A percentile compares a stretch with the other conserved stretches of the same genome.
These are phyloP conservation scores for Calliopsis andreniformis DNA, from an alignment of 1,140 invertebrate species.

Conservation along the genomic window DNA sequence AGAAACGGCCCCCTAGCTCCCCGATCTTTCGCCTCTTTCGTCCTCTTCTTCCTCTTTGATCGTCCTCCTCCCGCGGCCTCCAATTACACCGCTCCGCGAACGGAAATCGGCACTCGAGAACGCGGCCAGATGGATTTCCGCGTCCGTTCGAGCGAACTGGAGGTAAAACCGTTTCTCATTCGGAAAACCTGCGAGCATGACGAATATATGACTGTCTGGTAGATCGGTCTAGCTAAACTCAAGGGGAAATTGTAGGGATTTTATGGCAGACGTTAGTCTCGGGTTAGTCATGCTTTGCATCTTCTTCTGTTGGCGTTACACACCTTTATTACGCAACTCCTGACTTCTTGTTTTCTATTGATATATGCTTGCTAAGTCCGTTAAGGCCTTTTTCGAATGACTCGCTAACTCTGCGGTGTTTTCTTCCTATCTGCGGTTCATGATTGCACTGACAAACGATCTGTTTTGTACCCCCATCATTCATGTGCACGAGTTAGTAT, in stretches of 20 bases:
- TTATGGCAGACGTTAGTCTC: constrained; percentile 20
- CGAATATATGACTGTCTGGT: neutral
- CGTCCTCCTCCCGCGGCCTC: constrained; percentile 27
- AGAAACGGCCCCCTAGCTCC: constrained; percentile 33
- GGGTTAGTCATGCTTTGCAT: too few relatives aligned
- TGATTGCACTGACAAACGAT: too few relatives aligned
- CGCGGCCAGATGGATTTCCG: constrained; percentile 37
- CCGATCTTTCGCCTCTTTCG: constrained; percentile 9
- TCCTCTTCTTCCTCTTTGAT: neutral
- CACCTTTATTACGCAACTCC: too few relatives aligned
- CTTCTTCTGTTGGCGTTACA: neutral
- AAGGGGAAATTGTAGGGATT: neutral
- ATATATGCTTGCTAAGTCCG: too few relatives aligned
- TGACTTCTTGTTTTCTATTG: too few relatives aligned
- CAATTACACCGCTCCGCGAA: constrained; percentile 19
- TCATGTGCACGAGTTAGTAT: too few relatives aligned
- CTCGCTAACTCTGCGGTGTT: too few relatives aligned
- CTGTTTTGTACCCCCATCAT: too few relatives aligned
- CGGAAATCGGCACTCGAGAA: constrained; percentile 30
- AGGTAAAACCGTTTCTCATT: constrained; percentile 18
- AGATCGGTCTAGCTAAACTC: constrained; percentile 13
- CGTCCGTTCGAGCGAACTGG: neutral
- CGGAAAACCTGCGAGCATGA: constrained; percentile 7
- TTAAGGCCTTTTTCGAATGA: too few relatives aligned
- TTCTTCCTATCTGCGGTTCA: too few relatives aligned